Base-by-base conservation (phyloP, 2,113 vertebrate species). In the Bagarius yarrelli region DNA sequence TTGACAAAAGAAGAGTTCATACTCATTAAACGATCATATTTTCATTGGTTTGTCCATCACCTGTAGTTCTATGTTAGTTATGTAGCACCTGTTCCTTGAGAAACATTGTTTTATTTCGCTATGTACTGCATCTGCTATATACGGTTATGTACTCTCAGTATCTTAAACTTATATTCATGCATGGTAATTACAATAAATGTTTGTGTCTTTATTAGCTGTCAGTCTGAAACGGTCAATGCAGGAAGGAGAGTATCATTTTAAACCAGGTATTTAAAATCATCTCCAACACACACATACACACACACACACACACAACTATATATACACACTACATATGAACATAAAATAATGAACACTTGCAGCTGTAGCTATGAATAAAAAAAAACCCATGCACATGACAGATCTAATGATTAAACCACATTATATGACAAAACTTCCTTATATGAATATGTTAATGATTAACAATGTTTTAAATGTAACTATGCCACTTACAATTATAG, bases 241-340 rank as follows among this genome's bases (percentile, higher is more conserved):
- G 89, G 78, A 90, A 89, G 88, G 89, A 91, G 94, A 86, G 3
- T 93, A 86, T 5, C 87, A 63, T 13, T 89, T 95, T 84, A 94
- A 93, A 89, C 94, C 95, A 95, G 95, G 98, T 99, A 97, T 0
- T 61, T 23, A 50, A 52, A 19, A 53, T 60, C 1, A n/a, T 55
- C 50, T 21, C 36, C 18, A 74, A 74, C 16, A 1, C 60, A 25
- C n/a, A 40, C 16, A 57, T 18, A 59, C n/a, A 74, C 71, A 30
- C 32, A 64, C 61, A 81, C 30, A 76, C 19, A 36, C 61, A 56
- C 60, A 67, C 70, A 55, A 44, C 60, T 5, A 60, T 21, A 27
- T 52, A 69, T 15, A 64, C 57, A 81, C 57, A 81, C 0, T 19
- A 8, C 8, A 40, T 40, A 40, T 40, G 36, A 40, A 3, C 8